These are phyloP conservation scores for Cyclophora albipunctata DNA, from an alignment of 2,888 invertebrate genomes.

Conservation along the genomic window DNA sequence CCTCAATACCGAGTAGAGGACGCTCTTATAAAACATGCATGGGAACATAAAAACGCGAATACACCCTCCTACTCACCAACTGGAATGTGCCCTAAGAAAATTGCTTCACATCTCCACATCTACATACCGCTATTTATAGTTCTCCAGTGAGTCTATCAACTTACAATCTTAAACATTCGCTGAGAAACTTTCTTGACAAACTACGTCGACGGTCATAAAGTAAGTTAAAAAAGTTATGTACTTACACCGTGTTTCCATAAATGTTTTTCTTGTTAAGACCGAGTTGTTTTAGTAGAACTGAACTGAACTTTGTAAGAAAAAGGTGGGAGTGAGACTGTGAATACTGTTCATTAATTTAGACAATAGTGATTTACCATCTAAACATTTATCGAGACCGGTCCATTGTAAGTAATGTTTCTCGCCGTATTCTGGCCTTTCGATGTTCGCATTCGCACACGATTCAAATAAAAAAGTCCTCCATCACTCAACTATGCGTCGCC, in stretches of 20 bases:
- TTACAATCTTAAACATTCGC: slow-evolving; percentile 12
- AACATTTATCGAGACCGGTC: slow-evolving; percentile 25
- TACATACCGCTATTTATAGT: slow-evolving; percentile 1
- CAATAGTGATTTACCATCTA: slow-evolving; percentile 18
- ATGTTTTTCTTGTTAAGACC: slow-evolving; percentile 11
- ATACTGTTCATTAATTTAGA: slow-evolving; percentile 17
- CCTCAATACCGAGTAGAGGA: slow-evolving; percentile 38
- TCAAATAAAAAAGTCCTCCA: slow-evolving; percentile 74
- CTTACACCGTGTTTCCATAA: slow-evolving; percentile 8
- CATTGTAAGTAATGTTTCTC: slow-evolving; percentile 39
- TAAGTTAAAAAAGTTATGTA: slow-evolving; percentile 15
- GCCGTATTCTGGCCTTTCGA: slow-evolving; percentile 35
- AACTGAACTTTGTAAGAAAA: no score
- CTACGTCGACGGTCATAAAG: slow-evolving; percentile 15
- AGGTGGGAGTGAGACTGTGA: slow-evolving; percentile 1
- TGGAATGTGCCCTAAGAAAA: slow-evolving; percentile 15
- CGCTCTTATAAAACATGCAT: slow-evolving; percentile 27
- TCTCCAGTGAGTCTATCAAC: slow-evolving; percentile 9
- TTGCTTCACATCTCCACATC: slow-evolving; percentile 16
- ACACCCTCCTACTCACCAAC: slow-evolving; percentile 13
- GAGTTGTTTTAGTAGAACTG: slow-evolving; percentile 6
- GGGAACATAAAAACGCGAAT: slow-evolving; percentile 22
- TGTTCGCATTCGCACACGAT: slow-evolving; percentile 71
- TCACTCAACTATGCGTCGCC: slow-evolving; percentile 74
- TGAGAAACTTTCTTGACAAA: slow-evolving; percentile 15